Base-by-base conservation (phyloP, 1,140 invertebrate genomes). In the Apis laboriosa region DNA sequence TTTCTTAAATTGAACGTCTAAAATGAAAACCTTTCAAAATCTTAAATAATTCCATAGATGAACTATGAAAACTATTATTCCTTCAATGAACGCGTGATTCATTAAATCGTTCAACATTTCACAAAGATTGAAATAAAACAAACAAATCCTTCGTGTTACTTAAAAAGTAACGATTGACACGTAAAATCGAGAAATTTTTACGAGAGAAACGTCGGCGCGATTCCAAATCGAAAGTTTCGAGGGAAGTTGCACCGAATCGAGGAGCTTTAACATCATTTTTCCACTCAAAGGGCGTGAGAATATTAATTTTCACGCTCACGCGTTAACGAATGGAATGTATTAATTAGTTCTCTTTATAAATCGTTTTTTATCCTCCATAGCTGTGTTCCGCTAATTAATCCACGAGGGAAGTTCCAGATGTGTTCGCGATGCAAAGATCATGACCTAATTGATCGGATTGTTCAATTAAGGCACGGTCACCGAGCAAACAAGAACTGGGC, bases 361-460 rank as follows among this genome's bases (percentile, higher is more conserved):
- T 73, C 70, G 70, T n/a, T 73, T 19, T 43, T 17, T 1, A 24
- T 9, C 24, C 19, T 4, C 55, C 1, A 21, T 5, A 1, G 55
- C n/a, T 49, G 64, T 51, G n/a, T 49, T 17, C 61, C 24, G 24
- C 17, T 80, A 73, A 74, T 73, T 66, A 74, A 80, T 80, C 60
- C 68, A 64, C 60, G 60, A 68, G 70, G 70, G 56, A 74, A 74
- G 56, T 80, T 74, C 51, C 78, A 80, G 78, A 58, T 80, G 78
- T 74, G 49, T 24, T 49, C 78, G 67, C 78, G 78, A 74, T 53
- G 64, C 80, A 60, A 86, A 80, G 82, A 63, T 71, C 83, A 34
- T 74, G 66, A 75, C 76, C 71, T 86, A 84, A 86, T 86, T 86
- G 83, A 86, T 80, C 73, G 79, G 85, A 80, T 74, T 70, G 83